Evolutionary conservation across 92 coral and sea anemone genomes (phyloP).

Genomic region (Porites evermanni): DNA sequence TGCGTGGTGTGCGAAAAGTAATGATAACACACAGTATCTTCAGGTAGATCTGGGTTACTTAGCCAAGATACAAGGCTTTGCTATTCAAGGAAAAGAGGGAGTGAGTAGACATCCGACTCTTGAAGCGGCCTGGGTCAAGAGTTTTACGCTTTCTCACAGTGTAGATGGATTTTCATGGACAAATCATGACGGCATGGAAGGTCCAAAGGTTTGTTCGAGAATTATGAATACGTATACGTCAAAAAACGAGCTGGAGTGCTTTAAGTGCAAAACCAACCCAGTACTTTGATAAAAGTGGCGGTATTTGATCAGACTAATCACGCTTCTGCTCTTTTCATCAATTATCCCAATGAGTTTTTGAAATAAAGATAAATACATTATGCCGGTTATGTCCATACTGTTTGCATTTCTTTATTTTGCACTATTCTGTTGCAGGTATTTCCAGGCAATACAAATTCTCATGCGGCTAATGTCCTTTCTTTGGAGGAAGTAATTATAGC

Average conservation of each 20-base stretch:
- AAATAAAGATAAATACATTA: no score
- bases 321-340: no score
- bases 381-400: no score
- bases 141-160: constrained; percentile 36
- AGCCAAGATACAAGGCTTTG: constrained; percentile 55
- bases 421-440: constrained; percentile 42
- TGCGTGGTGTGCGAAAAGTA: constrained; percentile 78
- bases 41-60: constrained; percentile 77
- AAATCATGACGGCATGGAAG: constrained; percentile 25
- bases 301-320: no score
- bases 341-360: no score
- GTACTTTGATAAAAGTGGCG: no score
- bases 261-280: no score
- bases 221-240: not conserved
- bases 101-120: constrained; percentile 51
- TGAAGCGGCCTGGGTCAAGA: constrained; percentile 73
- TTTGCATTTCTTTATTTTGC: not conserved
- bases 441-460: constrained; percentile 49
- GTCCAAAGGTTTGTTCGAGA: constrained; percentile 43
- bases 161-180: constrained; percentile 52
- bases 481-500: constrained; percentile 35
- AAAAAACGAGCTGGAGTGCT: no score
- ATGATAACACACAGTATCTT: constrained; percentile 58
- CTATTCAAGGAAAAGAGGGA: constrained; percentile 70
- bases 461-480: constrained; percentile 13